A percentile compares a stretch with the other conserved stretches of the same genome.
phyloP scores from a whole-genome alignment of 2,113 vertebrate genomes.

The Entomyzon cyanotis region DNA sequence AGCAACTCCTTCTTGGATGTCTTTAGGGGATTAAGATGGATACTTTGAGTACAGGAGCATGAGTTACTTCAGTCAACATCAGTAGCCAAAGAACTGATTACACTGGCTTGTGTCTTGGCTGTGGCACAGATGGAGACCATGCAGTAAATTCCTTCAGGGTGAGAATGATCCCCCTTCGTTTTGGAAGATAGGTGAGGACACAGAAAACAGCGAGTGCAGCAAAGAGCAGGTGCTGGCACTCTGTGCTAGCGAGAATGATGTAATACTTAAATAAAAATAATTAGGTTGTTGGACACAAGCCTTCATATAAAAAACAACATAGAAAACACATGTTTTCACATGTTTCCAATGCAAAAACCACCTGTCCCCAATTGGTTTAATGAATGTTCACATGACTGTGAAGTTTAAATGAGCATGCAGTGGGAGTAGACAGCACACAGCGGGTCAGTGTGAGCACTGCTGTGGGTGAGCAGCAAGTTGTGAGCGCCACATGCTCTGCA shows the following conservation, averaged over 20 bases:
- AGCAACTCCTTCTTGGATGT: not conserved
- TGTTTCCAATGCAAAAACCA: slow-evolving; percentile 14
- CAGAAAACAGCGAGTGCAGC: not conserved
- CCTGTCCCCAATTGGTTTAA: not conserved
- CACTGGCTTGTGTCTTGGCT: not conserved
- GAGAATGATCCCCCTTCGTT: not conserved
- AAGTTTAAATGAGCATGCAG: not conserved
- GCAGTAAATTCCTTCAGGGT: not conserved
- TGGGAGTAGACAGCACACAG: not conserved
- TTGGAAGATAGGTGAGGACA: slow-evolving; percentile 15
- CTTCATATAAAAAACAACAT: not conserved
- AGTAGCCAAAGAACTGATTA: not conserved
- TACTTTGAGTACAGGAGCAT: not conserved
- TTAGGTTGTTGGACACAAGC: slow-evolving; percentile 5
- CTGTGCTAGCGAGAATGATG: not conserved
- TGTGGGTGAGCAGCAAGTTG: not conserved
- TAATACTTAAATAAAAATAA: slow-evolving; percentile 32
- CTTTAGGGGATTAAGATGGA: not conserved
- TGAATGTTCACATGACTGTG: not conserved
- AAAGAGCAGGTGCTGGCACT: slow-evolving; percentile 13
- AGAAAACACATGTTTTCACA: slow-evolving; percentile 40
- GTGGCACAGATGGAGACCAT: not conserved
- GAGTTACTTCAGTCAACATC: not conserved
- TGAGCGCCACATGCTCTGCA: not conserved
- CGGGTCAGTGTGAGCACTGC: rapidly evolving